Base-by-base conservation (phyloP, 2,888 invertebrate genomes). In the Polyommatus icarus region DNA sequence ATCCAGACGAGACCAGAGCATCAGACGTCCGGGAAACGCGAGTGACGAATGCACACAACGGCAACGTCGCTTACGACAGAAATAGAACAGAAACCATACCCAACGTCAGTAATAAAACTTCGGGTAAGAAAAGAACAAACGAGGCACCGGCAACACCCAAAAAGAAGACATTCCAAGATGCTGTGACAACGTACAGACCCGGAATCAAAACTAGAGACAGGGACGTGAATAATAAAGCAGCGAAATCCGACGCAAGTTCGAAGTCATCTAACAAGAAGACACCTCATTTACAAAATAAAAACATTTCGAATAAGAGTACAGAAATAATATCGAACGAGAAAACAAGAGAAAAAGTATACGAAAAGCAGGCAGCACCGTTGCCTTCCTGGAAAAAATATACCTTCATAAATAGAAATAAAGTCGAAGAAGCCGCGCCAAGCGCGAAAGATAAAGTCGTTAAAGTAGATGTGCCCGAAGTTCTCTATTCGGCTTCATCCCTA, bases 401-500 rank as follows among this genome's bases (percentile, higher is more conserved):
- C 15, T 61, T 61, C 71, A 87, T 89, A 79, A 85, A 87, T 57
- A 85, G 88, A 82, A 87, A 86, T 81, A 83, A 82, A 73, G 78
- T 76, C 15, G 77, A 78, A 40, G 79, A 76, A 40, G 71, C 7
- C 7, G 59, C 36, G 40, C 76, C 78, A 32, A 80, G 80, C 12
- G 81, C 79, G 18, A 81, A 80, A 46, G 81, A 84, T 46, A 82
- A 81, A 73, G 40, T 54, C 40, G 84, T 84, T 77, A 85, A 84
- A 24, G 83, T 85, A 79, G 78, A 79, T 10, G 84, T 81, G 79
- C 83, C 86, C 54, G 89, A 88, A 83, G 85, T 85, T n/a, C 79
- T 80, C 73, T 78, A 77, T 5, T 76, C 79, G 24, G 78, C 81
- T 50, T 76, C 85, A 40, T 85, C 81, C 77, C 78, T 89, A 78